A percentile compares a stretch with the other conserved stretches of the same genome.
These are phyloP conservation scores for Heteromyza rotundicornis DNA, from an alignment of 2,888 invertebrate genomes.

Conservation along the genomic window DNA sequence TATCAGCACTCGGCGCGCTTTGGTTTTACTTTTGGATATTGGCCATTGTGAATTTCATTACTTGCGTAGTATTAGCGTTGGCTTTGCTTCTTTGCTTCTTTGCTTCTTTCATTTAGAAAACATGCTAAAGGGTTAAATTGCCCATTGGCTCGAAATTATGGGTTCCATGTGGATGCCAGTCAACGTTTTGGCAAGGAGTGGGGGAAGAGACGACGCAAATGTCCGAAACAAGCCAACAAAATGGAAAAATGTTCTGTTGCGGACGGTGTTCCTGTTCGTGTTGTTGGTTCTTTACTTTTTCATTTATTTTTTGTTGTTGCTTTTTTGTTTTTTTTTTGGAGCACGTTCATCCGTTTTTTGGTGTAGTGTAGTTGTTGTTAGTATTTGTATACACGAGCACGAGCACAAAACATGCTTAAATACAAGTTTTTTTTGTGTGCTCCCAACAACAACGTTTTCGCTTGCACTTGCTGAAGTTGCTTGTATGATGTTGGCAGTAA, in stretches of 20 bases:
- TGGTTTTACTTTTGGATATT: not conserved
- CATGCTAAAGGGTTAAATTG: conserved; percentile 63
- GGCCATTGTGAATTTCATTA: not conserved
- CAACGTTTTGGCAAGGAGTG: not conserved
- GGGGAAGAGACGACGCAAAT: conserved; percentile 10
- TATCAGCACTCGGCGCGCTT: not conserved
- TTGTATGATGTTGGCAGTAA: not conserved
- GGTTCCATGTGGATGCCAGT: conserved; percentile 46
- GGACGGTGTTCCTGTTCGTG: conserved; percentile 12
- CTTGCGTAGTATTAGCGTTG: not conserved
- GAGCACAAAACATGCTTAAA: conserved; percentile 16
- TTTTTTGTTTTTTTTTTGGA: conserved; percentile 12
- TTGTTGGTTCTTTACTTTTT: conserved; percentile 7
- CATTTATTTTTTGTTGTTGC: conserved; percentile 17
- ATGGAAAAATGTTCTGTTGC: conserved; percentile 26
- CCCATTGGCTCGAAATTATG: conserved; percentile 63
- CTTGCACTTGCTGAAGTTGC: conserved; percentile 10
- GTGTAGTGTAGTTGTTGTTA: conserved; percentile 16
- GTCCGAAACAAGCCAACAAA: conserved; percentile 22
- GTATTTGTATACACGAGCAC: conserved; percentile 19
- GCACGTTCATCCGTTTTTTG: conserved; percentile 27
- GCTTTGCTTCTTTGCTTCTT: not conserved
- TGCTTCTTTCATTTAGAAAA: conserved; percentile 52
- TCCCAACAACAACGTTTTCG: not conserved
- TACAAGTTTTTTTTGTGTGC: conserved; percentile 1